A percentile compares a stretch with the other conserved stretches of the same genome.
phyloP scores from a whole-genome alignment of 2,888 invertebrate species.

The Synanthedon myopaeformis region DNA sequence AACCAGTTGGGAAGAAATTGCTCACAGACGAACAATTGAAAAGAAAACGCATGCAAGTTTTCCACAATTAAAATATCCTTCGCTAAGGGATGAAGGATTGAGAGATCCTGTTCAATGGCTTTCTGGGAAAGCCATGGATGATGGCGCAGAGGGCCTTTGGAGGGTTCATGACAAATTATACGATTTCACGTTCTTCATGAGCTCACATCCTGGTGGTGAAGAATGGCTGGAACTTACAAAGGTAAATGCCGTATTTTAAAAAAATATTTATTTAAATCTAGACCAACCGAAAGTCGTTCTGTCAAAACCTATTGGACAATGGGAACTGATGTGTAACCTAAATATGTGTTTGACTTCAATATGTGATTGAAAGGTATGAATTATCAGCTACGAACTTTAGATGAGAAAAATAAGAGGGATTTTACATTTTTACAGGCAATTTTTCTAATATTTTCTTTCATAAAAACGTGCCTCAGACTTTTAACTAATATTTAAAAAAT shows the following conservation, averaged over 20 bases:
- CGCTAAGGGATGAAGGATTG: conserved; percentile 43
- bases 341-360: too few relatives aligned
- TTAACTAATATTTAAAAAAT: too few relatives aligned
- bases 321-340: too few relatives aligned
- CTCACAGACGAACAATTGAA: conserved; percentile 28
- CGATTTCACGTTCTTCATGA: conserved; percentile 83
- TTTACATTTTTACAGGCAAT: too few relatives aligned
- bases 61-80: conserved; percentile 63
- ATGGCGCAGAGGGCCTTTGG: conserved; percentile 83
- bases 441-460: too few relatives aligned
- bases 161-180: conserved; percentile 82
- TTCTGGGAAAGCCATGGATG: conserved; percentile 73
- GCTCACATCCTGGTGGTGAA: conserved; percentile 86
- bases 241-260: conserved; percentile 33
- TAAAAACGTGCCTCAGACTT: too few relatives aligned
- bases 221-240: conserved; percentile 79
- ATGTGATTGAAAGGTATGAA: too few relatives aligned
- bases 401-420: too few relatives aligned
- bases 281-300: too few relatives aligned
- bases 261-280: conserved; percentile 2
- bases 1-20: conserved; percentile 18
- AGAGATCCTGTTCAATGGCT: conserved; percentile 70
- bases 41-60: conserved; percentile 50
- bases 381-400: too few relatives aligned
- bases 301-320: too few relatives aligned